phyloP scores from a whole-genome alignment of 92 coral and sea anemone genomes.

The Galaxea fascicularis region DNA sequence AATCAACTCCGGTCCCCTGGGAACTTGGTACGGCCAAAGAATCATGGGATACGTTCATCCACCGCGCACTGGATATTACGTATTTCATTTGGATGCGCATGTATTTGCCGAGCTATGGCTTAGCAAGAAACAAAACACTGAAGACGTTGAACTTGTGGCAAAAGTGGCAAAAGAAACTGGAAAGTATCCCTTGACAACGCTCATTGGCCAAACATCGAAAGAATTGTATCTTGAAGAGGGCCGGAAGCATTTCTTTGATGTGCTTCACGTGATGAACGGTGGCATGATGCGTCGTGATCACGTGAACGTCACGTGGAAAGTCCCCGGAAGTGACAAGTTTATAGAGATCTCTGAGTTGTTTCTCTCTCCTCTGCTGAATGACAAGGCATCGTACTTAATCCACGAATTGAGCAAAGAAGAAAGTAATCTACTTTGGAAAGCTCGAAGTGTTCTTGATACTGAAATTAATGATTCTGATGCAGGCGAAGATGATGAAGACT shows the following conservation, averaged over 20 bases:
- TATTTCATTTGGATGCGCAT: conserved; percentile 62
- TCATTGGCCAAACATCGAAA: conserved; percentile 30
- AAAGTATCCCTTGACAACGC: background rate
- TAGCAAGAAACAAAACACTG: conserved; percentile 54
- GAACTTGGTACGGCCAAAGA: conserved; percentile 83
- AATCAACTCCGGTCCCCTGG: conserved; percentile 62
- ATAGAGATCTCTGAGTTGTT: conserved; percentile 29
- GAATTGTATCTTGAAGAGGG: conserved; percentile 38
- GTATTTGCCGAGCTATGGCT: conserved; percentile 83
- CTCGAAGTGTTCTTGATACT: conserved; percentile 26
- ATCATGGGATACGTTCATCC: conserved; percentile 80
- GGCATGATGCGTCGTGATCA: conserved; percentile 61
- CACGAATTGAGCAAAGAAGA: background rate
- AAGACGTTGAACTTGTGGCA: conserved; percentile 60
- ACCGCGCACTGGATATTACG: conserved; percentile 64
- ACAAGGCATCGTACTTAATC: conserved; percentile 26
- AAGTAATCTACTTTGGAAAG: background rate
- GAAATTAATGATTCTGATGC: conserved; percentile 43
- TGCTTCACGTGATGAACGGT: conserved; percentile 77
- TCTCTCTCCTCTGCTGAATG: conserved; percentile 67
- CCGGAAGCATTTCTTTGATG: conserved; percentile 71
- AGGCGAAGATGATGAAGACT: conserved; percentile 68
- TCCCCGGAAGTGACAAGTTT: conserved; percentile 60
- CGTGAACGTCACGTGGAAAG: conserved; percentile 78
- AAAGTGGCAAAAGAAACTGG: conserved; percentile 51